These are phyloP conservation scores for Picathartes gymnocephalus DNA, from an alignment of 2,113 vertebrate genomes.

Conservation along the genomic window DNA sequence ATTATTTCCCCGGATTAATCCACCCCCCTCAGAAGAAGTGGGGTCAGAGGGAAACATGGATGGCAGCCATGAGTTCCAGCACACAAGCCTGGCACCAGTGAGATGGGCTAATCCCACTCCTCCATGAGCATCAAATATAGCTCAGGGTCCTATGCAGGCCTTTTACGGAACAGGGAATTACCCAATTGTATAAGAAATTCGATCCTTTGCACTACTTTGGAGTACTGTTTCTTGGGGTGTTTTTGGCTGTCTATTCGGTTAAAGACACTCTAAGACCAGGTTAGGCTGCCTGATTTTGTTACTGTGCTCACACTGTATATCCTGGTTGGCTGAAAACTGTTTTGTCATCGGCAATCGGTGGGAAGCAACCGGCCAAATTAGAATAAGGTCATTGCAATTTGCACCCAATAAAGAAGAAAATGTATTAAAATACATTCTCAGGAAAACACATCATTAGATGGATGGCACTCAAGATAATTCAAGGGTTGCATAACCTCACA, in stretches of 20 bases:
- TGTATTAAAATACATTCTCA: background rate
- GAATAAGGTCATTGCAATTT: slow-evolving; percentile 4
- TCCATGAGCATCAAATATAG: background rate
- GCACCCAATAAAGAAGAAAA: background rate
- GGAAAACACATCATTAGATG: background rate
- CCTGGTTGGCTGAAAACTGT: background rate
- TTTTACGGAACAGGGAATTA: background rate
- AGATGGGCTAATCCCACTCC: background rate
- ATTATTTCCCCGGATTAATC: background rate
- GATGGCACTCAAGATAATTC: background rate
- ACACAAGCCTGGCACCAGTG: background rate
- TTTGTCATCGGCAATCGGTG: background rate
- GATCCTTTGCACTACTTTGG: background rate
- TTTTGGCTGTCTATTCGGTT: slow-evolving; percentile 24
- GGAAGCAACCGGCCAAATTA: background rate
- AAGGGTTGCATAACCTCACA: background rate
- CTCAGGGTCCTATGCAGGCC: background rate
- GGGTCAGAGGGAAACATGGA: background rate
- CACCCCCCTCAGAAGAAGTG: background rate
- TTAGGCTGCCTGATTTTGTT: background rate
- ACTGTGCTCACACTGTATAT: background rate
- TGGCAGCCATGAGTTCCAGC: background rate
- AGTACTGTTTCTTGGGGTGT: background rate
- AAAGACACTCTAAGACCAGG: background rate
- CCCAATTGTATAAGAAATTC: background rate